These are phyloP conservation scores for Nasalis larvatus DNA, from an alignment of 2,113 vertebrate genomes.

Conservation along the genomic window DNA sequence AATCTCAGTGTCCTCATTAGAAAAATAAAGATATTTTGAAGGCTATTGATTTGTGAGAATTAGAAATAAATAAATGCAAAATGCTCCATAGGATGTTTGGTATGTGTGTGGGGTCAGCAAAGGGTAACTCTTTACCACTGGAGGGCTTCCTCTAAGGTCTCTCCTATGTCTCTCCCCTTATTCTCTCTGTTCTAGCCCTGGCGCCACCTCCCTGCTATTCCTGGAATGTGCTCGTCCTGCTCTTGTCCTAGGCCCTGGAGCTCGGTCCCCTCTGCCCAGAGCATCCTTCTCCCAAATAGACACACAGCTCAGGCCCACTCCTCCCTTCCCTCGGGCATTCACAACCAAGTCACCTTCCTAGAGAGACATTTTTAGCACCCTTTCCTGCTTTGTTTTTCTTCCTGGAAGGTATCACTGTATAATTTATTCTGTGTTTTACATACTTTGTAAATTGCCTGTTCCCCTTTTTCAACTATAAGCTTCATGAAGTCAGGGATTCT, in stretches of 20 bases:
- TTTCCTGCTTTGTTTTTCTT: background rate
- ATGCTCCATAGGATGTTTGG: background rate
- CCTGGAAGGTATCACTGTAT: background rate
- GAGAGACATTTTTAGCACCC: background rate
- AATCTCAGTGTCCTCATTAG: background rate
- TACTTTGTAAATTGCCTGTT: background rate
- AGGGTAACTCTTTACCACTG: fast-evolving
- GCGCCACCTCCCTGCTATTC: background rate
- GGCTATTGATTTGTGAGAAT: background rate
- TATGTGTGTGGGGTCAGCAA: background rate
- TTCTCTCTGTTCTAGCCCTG: background rate
- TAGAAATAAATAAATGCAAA: background rate
- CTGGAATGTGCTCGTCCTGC: fast-evolving
- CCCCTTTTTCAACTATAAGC: background rate
- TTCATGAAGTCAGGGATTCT: background rate
- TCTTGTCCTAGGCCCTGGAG: background rate
- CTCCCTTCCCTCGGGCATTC: no score
- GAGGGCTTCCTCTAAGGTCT: background rate
- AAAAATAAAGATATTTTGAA: background rate
- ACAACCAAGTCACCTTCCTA: no score
- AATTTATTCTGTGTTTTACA: background rate
- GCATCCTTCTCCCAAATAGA: background rate
- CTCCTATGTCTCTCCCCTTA: fast-evolving
- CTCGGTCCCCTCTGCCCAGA: background rate
- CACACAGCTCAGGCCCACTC: no score